phyloP scores from a whole-genome alignment of 2,797 vertebrate genomes.

The Peromyscus melanophrys region DNA sequence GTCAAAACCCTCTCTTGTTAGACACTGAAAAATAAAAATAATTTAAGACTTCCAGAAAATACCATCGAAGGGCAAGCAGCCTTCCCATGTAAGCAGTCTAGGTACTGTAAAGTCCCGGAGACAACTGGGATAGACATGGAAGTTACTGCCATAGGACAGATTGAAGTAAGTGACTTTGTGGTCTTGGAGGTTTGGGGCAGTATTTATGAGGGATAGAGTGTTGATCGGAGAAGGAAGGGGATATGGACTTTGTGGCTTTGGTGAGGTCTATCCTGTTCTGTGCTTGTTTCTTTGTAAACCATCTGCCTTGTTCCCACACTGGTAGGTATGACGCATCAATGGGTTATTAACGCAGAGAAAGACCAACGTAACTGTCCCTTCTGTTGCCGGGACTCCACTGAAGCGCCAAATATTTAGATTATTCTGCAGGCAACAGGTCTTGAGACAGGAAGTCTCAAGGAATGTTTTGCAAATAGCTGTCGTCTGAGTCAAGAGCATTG shows the following conservation, averaged over 20 bases:
- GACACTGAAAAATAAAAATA: not conserved
- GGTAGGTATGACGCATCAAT: not conserved
- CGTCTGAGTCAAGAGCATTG: conserved; percentile 78
- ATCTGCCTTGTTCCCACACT: not conserved
- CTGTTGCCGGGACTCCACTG: conserved; percentile 6
- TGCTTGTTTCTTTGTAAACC: not conserved
- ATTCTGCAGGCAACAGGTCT: conserved; percentile 30
- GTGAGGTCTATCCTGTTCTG: not conserved
- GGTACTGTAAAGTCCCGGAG: not conserved
- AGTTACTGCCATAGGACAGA: not conserved
- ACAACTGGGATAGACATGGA: not conserved
- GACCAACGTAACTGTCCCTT: not conserved
- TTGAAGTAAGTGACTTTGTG: not conserved
- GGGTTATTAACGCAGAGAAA: not conserved
- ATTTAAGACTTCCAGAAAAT: not conserved
- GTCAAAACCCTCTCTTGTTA: not conserved
- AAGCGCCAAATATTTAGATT: conserved; percentile 45
- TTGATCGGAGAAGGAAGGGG: conserved; percentile 5
- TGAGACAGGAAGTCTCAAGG: conserved; percentile 71
- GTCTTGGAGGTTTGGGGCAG: not conserved
- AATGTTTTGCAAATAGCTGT: conserved; percentile 77
- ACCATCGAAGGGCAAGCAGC: not conserved
- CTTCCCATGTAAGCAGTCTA: conserved; percentile 7
- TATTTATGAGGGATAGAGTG: not conserved
- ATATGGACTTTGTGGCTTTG: not conserved